These are phyloP conservation scores for Drosophila formosana DNA, from an alignment of 2,888 invertebrate genomes.

Conservation along the genomic window DNA sequence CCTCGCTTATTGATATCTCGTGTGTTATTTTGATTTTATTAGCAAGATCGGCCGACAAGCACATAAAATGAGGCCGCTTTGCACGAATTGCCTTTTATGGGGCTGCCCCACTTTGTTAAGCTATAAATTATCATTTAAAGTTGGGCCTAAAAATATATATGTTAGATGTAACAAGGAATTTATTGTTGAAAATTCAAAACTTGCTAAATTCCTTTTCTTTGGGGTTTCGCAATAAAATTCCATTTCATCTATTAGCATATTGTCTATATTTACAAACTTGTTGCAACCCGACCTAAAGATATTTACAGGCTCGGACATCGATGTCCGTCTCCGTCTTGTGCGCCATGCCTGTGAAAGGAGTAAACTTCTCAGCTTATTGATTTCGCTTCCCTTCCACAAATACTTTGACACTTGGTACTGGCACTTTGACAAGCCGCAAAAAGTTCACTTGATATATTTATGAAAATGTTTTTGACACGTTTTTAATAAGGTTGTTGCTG, in stretches of 20 bases:
- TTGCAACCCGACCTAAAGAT: slow-evolving; percentile 34
- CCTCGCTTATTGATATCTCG: slow-evolving; percentile 74
- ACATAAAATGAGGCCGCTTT: slow-evolving; percentile 18
- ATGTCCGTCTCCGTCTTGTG: neutral
- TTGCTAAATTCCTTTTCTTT: slow-evolving; percentile 21
- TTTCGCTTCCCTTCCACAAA: slow-evolving; percentile 58
- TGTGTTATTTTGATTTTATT: slow-evolving; percentile 60
- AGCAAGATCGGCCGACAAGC: slow-evolving; percentile 32
- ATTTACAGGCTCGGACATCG: slow-evolving; percentile 4
- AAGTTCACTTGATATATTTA: slow-evolving; percentile 76
- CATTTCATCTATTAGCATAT: slow-evolving; percentile 33
- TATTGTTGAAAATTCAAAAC: neutral
- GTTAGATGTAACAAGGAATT: slow-evolving; percentile 1
- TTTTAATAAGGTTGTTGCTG: slow-evolving; percentile 72
- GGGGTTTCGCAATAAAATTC: slow-evolving; percentile 20
- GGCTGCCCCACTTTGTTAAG: slow-evolving; percentile 19
- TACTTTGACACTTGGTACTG: slow-evolving; percentile 76
- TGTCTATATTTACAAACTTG: slow-evolving; percentile 50
- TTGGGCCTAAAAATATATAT: slow-evolving; percentile 1
- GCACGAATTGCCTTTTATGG: slow-evolving; percentile 46
- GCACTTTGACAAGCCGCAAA: slow-evolving; percentile 73
- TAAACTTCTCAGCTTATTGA: slow-evolving; percentile 61
- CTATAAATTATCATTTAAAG: slow-evolving; percentile 43
- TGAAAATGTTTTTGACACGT: slow-evolving; percentile 80
- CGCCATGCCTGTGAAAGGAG: slow-evolving; percentile 9